phyloP scores from a whole-genome alignment of 2,888 invertebrate genomes.

The Nemotelus pantherinus region DNA sequence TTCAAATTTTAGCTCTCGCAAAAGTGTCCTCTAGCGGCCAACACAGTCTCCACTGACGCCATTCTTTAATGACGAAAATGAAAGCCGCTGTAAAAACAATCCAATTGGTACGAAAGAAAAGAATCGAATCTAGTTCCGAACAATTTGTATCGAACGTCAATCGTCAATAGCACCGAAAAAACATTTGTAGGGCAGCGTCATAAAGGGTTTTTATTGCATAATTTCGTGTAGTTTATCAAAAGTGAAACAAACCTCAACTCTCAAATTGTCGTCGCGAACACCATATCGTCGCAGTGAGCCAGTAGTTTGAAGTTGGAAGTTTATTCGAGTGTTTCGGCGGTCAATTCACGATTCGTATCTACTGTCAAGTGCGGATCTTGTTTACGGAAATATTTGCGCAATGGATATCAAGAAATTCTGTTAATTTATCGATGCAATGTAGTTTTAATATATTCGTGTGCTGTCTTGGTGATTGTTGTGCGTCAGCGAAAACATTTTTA shows the following conservation, averaged over 20 bases:
- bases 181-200: constrained; percentile 32
- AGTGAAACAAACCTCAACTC: constrained; percentile 40
- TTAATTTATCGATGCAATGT: background rate
- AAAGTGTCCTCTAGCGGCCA: too few species aligned
- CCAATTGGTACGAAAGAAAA: background rate
- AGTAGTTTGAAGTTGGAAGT: too few species aligned
- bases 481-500: background rate
- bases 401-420: constrained; percentile 13
- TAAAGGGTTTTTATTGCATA: constrained; percentile 52
- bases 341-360: constrained; percentile 25
- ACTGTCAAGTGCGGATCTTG: constrained; percentile 23
- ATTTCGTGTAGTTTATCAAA: constrained; percentile 53
- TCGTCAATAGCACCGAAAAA: constrained; percentile 20
- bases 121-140: constrained; percentile 29
- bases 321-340: constrained; percentile 18
- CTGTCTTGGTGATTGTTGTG: background rate
- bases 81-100: constrained; percentile 18
- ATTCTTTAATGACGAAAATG: background rate
- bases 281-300: background rate
- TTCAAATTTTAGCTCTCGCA: too few species aligned
- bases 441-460: background rate
- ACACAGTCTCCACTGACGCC: background rate
- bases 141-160: constrained; percentile 36
- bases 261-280: background rate
- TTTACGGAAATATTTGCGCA: constrained; percentile 41